Conservation (phyloP, 1,140 invertebrate species). For the Polypedilum pembai region DNA sequence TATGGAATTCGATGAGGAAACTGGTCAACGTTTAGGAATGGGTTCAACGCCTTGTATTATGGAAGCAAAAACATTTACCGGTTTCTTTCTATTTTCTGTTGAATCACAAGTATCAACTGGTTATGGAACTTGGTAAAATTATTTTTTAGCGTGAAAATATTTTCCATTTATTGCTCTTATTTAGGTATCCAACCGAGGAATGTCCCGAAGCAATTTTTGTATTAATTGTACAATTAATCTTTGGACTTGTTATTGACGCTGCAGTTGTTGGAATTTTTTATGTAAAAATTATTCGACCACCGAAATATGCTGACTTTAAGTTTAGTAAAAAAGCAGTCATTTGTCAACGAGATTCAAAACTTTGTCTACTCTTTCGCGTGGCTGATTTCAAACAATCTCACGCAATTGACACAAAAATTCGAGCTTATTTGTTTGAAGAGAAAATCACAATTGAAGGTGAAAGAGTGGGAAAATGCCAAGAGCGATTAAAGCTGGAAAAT, state of each 20-base stretch:
- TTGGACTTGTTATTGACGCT: constrained; percentile 50
- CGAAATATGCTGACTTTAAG: constrained; percentile 46
- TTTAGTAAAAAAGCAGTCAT: constrained; percentile 56
- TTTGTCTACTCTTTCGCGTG: constrained; percentile 55
- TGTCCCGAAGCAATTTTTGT: constrained; percentile 77
- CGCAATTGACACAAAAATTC: constrained; percentile 50
- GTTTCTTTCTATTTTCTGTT: constrained; percentile 52
- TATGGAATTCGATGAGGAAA: constrained; percentile 39
- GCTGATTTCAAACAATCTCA: constrained; percentile 52
- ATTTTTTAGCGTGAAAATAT: not conserved
- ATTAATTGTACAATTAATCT: constrained; percentile 51
- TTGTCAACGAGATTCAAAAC: constrained; percentile 51
- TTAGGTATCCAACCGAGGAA: constrained; percentile 71
- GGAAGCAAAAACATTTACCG: constrained; percentile 48
- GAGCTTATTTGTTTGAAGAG: constrained; percentile 49
- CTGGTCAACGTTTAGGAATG: constrained; percentile 37
- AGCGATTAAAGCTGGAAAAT: constrained; percentile 39
- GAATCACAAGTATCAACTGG: constrained; percentile 46
- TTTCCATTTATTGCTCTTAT: not conserved
- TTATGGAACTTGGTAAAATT: constrained; percentile 31
- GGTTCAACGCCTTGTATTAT: constrained; percentile 44
- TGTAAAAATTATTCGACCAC: constrained; percentile 51
- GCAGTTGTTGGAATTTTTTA: constrained; percentile 52
- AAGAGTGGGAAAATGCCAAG: constrained; percentile 35
- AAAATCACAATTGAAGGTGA: constrained; percentile 36